These are phyloP conservation scores for Panthera uncia DNA, from an alignment of 2,113 vertebrate genomes.

Conservation along the genomic window DNA sequence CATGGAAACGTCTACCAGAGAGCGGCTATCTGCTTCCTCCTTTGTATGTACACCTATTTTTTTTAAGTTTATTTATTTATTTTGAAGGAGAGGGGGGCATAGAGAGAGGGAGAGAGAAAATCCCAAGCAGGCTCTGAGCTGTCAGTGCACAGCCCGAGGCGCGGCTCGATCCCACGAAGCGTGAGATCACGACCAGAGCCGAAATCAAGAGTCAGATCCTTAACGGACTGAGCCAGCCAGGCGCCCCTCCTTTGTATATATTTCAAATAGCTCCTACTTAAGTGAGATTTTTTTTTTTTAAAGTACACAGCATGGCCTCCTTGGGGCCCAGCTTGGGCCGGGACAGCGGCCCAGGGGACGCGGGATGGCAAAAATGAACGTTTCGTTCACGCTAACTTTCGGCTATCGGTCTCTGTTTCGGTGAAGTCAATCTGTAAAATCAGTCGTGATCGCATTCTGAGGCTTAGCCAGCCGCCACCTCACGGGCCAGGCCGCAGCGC, in stretches of 20 bases:
- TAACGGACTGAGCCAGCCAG: too few relatives aligned
- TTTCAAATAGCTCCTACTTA: not conserved
- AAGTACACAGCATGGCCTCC: not conserved
- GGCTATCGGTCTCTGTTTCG: not conserved
- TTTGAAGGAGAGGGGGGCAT: too few relatives aligned
- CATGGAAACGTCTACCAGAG: fast-evolving
- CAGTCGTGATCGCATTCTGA: too few relatives aligned
- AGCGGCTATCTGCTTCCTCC: fast-evolving
- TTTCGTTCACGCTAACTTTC: not conserved
- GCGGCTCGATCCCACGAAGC: too few relatives aligned
- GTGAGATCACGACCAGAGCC: too few relatives aligned
- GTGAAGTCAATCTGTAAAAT: not conserved
- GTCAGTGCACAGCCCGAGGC: too few relatives aligned
- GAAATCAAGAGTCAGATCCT: too few relatives aligned
- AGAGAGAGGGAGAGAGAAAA: too few relatives aligned
- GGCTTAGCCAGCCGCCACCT: not conserved
- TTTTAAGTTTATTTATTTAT: too few relatives aligned
- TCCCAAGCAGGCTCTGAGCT: too few relatives aligned
- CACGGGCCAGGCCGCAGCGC: not conserved
- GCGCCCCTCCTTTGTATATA: too few relatives aligned
- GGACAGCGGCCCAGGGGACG: not conserved
- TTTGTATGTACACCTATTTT: not conserved
- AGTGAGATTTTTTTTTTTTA: not conserved
- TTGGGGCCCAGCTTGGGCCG: not conserved
- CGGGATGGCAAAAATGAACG: not conserved